Evolutionary conservation across 2,888 invertebrate species (phyloP).

Genomic region (Xestia c-nigrum): DNA sequence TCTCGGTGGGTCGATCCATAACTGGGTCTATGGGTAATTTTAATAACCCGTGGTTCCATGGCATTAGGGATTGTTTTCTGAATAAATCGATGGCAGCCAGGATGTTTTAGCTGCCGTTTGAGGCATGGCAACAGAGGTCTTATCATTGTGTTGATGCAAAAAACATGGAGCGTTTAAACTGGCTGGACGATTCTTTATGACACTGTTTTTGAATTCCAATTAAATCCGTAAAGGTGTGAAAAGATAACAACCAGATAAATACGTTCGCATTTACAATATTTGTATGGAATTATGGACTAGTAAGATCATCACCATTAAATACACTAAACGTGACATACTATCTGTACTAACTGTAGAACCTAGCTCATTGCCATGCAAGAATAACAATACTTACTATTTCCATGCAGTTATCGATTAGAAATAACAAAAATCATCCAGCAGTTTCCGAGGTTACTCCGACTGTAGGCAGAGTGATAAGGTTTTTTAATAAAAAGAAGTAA

Average conservation of each 20-base stretch:
- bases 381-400: background rate
- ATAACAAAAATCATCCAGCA: slow-evolving; percentile 22
- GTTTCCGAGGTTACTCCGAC: slow-evolving; percentile 20
- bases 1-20: too few species aligned
- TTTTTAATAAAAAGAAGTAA: slow-evolving; percentile 48
- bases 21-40: too few species aligned
- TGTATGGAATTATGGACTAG: background rate
- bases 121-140: background rate
- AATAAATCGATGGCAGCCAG: too few species aligned
- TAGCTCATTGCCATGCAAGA: background rate
- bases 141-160: background rate
- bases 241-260: background rate
- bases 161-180: background rate
- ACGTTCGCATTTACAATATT: background rate
- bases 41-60: too few species aligned
- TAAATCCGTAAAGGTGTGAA: background rate
- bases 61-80: too few species aligned
- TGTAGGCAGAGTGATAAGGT: slow-evolving; percentile 38
- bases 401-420: slow-evolving; percentile 7
- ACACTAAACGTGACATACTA: too few species aligned
- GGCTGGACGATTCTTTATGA: background rate
- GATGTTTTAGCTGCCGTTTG: background rate
- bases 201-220: background rate
- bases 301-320: background rate
- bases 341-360: background rate